Conservation (phyloP, 2,888 invertebrate genomes). For the Dasypolia templi region DNA sequence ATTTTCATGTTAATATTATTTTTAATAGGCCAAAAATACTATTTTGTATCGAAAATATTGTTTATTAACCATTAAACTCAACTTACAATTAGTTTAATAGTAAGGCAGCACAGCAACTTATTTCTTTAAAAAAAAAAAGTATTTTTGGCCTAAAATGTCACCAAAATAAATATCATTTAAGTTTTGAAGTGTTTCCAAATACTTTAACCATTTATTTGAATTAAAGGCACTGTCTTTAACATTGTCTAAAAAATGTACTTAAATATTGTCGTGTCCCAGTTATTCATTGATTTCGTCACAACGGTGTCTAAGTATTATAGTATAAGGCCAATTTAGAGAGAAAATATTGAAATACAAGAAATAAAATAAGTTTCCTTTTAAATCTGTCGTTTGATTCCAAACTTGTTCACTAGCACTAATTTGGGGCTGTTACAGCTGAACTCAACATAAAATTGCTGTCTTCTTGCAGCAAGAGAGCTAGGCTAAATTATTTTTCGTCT, state of each 20-base stretch:
- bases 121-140: neutral
- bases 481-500: neutral
- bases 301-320: conserved; percentile 77
- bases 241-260: conserved; percentile 63
- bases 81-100: too few species aligned
- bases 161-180: conserved; percentile 12
- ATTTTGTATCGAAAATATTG: neutral
- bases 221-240: conserved; percentile 18
- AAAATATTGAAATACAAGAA: conserved; percentile 42
- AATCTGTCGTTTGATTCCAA: conserved; percentile 46
- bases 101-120: neutral
- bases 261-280: conserved; percentile 64
- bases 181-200: conserved; percentile 23
- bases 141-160: conserved; percentile 31
- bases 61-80: neutral
- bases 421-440: neutral
- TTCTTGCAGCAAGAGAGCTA: neutral
- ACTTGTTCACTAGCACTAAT: neutral
- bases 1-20: too few species aligned
- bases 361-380: conserved; percentile 26
- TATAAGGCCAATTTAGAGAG: conserved; percentile 60
- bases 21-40: conserved; percentile 37
- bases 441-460: neutral
- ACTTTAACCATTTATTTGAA: conserved; percentile 24
- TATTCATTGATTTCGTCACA: conserved; percentile 58